Conservation (phyloP, 1,140 invertebrate genomes). For the Euura saliciscinereae region DNA sequence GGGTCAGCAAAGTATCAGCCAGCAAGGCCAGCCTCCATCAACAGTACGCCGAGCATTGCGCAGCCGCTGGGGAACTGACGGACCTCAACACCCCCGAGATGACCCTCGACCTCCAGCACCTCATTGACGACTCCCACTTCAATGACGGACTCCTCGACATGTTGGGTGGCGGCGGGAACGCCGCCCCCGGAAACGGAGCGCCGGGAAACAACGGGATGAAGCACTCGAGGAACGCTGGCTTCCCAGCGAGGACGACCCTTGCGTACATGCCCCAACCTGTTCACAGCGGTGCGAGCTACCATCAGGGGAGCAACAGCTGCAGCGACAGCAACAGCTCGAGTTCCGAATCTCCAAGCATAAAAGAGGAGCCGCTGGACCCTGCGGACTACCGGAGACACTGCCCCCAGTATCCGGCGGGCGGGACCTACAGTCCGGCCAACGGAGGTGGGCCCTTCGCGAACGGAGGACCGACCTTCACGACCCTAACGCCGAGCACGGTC, state of each 20-base stretch:
- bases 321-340: conserved; percentile 63
- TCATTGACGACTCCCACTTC: conserved; percentile 88
- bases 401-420: conserved; percentile 53
- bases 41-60: conserved; percentile 69
- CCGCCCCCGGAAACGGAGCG: conserved; percentile 53
- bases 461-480: conserved; percentile 66
- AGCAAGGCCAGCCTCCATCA: conserved; percentile 62
- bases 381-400: conserved; percentile 70
- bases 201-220: conserved; percentile 47
- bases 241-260: conserved; percentile 68
- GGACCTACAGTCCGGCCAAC: conserved; percentile 50
- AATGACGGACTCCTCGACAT: conserved; percentile 83
- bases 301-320: conserved; percentile 61
- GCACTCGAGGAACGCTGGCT: conserved; percentile 55
- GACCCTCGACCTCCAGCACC: conserved; percentile 83
- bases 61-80: conserved; percentile 71
- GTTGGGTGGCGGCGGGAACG: conserved; percentile 62
- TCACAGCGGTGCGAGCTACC: conserved; percentile 79
- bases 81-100: conserved; percentile 90
- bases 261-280: conserved; percentile 91
- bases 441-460: conserved; percentile 56
- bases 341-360: conserved; percentile 72
- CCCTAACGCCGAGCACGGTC: conserved; percentile 70
- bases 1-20: conserved; percentile 56
- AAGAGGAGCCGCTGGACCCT: conserved; percentile 82